A percentile compares a stretch with the other conserved stretches of the same genome.
Conservation (phyloP, 2,797 vertebrate genomes). For the Pelochelys cantorii region DNA sequence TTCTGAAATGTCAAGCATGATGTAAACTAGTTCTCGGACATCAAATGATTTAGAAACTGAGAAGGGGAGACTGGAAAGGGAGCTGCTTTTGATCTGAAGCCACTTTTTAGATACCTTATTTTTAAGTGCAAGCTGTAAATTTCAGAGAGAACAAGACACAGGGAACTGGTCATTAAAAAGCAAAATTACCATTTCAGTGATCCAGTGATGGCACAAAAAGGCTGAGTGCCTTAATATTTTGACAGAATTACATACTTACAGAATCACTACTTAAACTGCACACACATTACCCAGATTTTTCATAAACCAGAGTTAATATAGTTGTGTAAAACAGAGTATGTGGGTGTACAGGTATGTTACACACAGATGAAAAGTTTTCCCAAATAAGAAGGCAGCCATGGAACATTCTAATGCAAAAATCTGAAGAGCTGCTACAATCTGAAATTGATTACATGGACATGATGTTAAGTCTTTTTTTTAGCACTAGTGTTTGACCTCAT, state of each 20-base stretch:
- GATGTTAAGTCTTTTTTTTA: background rate
- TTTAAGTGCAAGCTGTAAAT: constrained; percentile 23
- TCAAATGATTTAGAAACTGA: constrained; percentile 9
- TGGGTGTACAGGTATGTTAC: background rate
- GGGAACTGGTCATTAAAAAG: background rate
- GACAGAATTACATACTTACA: background rate
- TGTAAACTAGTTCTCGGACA: constrained; percentile 20
- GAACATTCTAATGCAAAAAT: background rate
- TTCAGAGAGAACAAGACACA: background rate
- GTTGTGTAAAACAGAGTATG: background rate
- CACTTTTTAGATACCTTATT: constrained; percentile 4
- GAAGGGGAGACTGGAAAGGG: background rate
- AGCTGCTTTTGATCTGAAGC: background rate
- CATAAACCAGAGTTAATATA: background rate
- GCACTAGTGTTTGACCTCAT: background rate
- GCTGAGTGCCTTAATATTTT: background rate
- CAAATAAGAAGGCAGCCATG: background rate
- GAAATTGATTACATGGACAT: background rate
- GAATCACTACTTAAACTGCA: background rate
- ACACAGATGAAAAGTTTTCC: background rate
- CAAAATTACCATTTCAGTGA: background rate
- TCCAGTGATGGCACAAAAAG: background rate
- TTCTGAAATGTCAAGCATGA: constrained; percentile 27
- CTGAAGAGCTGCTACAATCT: background rate
- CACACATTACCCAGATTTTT: background rate